Evolutionary conservation across 1,140 invertebrate species (phyloP).

Genomic region (Leptestheria dahalacensis): DNA sequence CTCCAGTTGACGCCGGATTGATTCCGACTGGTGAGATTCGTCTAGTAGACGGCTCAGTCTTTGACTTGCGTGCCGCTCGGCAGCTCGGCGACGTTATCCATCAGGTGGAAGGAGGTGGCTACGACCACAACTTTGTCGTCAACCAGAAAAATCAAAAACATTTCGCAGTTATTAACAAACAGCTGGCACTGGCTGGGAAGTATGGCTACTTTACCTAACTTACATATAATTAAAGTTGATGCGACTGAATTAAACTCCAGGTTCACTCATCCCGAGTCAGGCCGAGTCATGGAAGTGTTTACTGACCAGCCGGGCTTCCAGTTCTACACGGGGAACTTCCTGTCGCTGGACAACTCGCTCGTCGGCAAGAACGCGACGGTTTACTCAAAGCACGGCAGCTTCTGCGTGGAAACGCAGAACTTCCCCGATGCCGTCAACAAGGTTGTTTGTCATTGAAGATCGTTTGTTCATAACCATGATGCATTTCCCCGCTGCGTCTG

Average conservation of each 20-base stretch:
- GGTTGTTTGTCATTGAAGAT: too few species aligned
- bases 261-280: conserved; percentile 43
- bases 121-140: conserved; percentile 61
- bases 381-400: conserved; percentile 62
- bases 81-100: conserved; percentile 34
- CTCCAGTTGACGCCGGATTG: conserved; percentile 49
- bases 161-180: neutral
- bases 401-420: conserved; percentile 83
- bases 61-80: conserved; percentile 47
- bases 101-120: conserved; percentile 38
- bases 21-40: conserved; percentile 64
- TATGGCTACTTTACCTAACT: too few species aligned
- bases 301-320: conserved; percentile 79
- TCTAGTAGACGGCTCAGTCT: conserved; percentile 44
- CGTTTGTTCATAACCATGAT: too few species aligned
- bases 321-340: conserved; percentile 68
- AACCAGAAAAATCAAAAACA: conserved; percentile 22
- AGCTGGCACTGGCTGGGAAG: neutral
- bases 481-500: too few species aligned
- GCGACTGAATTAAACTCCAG: too few species aligned
- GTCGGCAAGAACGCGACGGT: conserved; percentile 48
- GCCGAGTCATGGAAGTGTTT: conserved; percentile 55
- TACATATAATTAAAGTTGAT: too few species aligned
- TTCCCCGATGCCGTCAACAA: conserved; percentile 83
- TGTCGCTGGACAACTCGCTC: conserved; percentile 32